A percentile compares a stretch with the other conserved stretches of the same genome.
phyloP scores from a whole-genome alignment of 2,113 vertebrate genomes.

The Erythrocercus mccallii region DNA sequence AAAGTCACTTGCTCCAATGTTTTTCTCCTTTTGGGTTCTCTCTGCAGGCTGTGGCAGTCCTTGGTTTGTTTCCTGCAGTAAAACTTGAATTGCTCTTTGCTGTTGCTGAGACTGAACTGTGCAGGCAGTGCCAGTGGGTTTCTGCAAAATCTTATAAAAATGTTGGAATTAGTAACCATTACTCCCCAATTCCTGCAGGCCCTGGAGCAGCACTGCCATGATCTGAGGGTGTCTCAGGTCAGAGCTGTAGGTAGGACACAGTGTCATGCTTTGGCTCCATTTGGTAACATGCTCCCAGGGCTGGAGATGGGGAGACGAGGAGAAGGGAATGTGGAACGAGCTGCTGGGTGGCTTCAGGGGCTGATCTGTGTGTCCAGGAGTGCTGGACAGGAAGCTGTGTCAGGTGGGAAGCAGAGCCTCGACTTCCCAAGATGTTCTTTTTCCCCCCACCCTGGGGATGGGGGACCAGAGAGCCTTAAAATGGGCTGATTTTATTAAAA shows the following conservation, averaged over 20 bases:
- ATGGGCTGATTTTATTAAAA: not conserved
- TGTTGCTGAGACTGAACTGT: not conserved
- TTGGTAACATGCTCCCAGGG: accelerated
- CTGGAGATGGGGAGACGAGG: accelerated
- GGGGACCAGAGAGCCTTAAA: not conserved
- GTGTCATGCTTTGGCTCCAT: accelerated
- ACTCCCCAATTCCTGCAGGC: accelerated
- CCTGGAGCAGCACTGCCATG: not conserved
- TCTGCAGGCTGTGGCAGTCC: not conserved
- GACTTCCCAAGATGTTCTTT: not conserved
- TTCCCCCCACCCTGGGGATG: not conserved
- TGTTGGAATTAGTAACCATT: not conserved
- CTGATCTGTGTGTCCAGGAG: not conserved
- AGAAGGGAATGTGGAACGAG: not conserved
- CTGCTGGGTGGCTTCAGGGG: not conserved
- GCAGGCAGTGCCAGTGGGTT: not conserved
- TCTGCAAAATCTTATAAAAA: not conserved
- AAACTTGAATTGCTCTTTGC: not conserved
- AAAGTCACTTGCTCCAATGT: not conserved
- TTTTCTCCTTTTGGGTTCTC: not conserved
- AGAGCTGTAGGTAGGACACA: not conserved
- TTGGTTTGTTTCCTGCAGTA: not conserved
- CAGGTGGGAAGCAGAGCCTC: not conserved
- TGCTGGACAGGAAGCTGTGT: not conserved
- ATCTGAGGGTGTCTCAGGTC: not conserved